Base-by-base conservation (phyloP, 2,888 invertebrate genomes). In the Platerodrilus igneus region DNA sequence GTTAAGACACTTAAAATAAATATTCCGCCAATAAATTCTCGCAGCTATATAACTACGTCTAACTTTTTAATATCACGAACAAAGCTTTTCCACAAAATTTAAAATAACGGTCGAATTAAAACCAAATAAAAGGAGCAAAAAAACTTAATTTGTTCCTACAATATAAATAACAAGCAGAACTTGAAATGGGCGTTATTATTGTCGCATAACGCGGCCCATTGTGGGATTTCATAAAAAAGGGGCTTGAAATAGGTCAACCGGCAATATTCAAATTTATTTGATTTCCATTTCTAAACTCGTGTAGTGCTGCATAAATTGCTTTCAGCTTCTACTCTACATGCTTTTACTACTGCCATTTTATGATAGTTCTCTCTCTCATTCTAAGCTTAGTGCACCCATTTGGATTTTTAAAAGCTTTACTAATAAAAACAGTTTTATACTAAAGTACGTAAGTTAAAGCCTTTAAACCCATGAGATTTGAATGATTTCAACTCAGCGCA, bases 191-290 rank as follows among this genome's bases (percentile, higher is more conserved):
- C 37, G 40, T 40, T 45, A 40, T 45, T 40, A 40, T 45, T 40
- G 45, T 45, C 36, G 26, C 37, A 45, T 45, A 45, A 40, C 37
- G 40, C 35, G 30, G 26, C 31, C 40, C 40, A 47, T 48, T 48
- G 48, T 47, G 47, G 41, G 30, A 42, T 40, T 48, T 36, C 37
- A 47, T 48, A 45, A 50, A 45, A 39, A 45, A 47, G 48, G 41
- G 45, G 39, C 39, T 45, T 44, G 50, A 53, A 53, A 51, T 51
- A 52, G 55, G 53, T 55, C 52, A 54, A 41, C 47, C 51, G 50
- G 53, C 52, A 52, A 55, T 56, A 52, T 56, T 54, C 50, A 56
- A 56, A 54, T 56, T 55, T 52, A 52, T 55, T 53, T 53, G 53
- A 53, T 55, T 55, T 53, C 52, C 53, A 56, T 54, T 56, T 52